Evolutionary conservation across 2,113 vertebrate genomes (phyloP).

Genomic region (Colossoma macropomum): DNA sequence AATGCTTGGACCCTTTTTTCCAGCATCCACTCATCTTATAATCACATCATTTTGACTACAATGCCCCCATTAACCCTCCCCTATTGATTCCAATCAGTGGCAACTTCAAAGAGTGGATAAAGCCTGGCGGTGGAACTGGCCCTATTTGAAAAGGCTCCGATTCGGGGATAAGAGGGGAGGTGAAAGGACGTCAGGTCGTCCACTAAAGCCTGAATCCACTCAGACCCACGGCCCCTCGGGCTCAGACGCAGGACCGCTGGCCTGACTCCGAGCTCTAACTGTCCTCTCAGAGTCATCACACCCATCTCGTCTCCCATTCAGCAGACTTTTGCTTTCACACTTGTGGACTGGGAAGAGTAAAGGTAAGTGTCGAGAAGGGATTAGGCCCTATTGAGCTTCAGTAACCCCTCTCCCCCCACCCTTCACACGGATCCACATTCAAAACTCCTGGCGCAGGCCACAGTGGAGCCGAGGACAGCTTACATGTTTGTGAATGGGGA

Average conservation of each 20-base stretch:
- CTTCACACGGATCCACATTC: conserved; percentile 41
- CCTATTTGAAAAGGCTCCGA: conserved; percentile 54
- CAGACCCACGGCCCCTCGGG: conserved; percentile 22
- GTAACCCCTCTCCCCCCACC: conserved; percentile 9
- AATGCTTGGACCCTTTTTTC: background rate
- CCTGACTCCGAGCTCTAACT: conserved; percentile 1
- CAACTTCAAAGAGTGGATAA: conserved; percentile 68
- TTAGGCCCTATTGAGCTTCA: conserved; percentile 44
- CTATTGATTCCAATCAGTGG: conserved; percentile 74
- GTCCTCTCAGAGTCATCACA: conserved; percentile 31
- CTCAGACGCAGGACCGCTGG: background rate
- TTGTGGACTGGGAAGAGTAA: conserved; percentile 50
- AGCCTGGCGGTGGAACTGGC: conserved; percentile 59
- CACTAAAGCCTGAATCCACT: conserved; percentile 21
- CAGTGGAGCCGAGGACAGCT: conserved; percentile 37
- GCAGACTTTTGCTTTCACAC: conserved; percentile 69
- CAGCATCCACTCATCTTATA: conserved; percentile 34
- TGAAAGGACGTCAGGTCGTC: background rate
- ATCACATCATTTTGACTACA: conserved; percentile 53
- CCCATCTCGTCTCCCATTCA: conserved; percentile 32
- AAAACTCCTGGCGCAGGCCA: background rate
- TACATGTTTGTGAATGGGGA: conserved; percentile 58
- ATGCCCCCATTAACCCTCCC: conserved; percentile 62
- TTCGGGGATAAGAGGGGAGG: conserved; percentile 45
- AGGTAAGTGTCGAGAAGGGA: conserved; percentile 58